Conservation (phyloP, 2,113 vertebrate genomes). For the Ranitomeya imitator region DNA sequence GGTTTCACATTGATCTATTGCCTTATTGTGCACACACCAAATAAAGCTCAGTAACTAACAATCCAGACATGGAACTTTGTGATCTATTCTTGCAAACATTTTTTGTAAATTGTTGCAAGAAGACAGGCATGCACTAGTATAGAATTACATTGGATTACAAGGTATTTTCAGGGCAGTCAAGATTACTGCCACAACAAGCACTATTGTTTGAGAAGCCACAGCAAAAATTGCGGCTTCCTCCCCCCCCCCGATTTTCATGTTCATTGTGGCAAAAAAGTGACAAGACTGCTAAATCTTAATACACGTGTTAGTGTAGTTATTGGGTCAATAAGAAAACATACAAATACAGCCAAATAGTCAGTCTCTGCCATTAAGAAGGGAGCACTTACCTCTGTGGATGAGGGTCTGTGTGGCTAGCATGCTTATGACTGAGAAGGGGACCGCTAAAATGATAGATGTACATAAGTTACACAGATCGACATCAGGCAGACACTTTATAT, state of each 20-base stretch:
- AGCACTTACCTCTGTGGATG: conserved; percentile 80
- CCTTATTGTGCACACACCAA: neutral
- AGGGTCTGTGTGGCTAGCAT: conserved; percentile 83
- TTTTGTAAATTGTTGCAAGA: too few relatives aligned
- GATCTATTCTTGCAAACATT: too few relatives aligned
- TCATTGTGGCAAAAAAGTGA: too few relatives aligned
- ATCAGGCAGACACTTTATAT: neutral
- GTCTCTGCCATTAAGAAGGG: neutral
- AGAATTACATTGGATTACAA: too few relatives aligned
- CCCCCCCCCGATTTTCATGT: too few relatives aligned
- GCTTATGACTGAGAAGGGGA: conserved; percentile 82
- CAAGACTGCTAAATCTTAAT: too few relatives aligned
- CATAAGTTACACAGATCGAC: conserved; percentile 35
- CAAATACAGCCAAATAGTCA: neutral
- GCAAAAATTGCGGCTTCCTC: too few relatives aligned
- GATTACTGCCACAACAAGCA: too few relatives aligned
- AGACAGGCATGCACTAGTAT: too few relatives aligned
- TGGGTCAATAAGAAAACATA: neutral
- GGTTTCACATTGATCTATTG: neutral
- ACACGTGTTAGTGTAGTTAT: too few relatives aligned
- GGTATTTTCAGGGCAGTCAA: too few relatives aligned
- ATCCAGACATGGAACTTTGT: neutral
- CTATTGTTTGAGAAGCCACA: too few relatives aligned
- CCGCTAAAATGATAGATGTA: conserved; percentile 71
- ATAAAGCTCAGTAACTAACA: neutral